Conservation (phyloP, 1,140 invertebrate genomes). For the Ostrea edulis region DNA sequence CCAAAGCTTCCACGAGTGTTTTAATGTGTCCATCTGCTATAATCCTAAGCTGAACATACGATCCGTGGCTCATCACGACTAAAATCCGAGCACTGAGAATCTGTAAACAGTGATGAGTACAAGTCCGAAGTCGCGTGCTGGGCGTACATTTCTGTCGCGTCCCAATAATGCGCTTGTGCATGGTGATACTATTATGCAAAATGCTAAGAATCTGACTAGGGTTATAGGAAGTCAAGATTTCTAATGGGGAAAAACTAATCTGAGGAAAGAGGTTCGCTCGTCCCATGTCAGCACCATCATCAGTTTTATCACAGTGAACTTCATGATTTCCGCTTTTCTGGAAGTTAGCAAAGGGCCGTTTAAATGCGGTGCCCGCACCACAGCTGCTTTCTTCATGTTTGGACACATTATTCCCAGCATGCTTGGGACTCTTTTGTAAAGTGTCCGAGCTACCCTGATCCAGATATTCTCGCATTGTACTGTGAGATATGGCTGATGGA, state of each 20-base stretch:
- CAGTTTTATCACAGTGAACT: slow-evolving; percentile 51
- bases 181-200: slow-evolving; percentile 85
- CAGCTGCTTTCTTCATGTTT: slow-evolving; percentile 44
- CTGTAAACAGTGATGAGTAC: slow-evolving; percentile 86
- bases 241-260: slow-evolving; percentile 73
- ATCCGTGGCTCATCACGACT: slow-evolving; percentile 84
- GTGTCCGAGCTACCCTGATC: slow-evolving; percentile 18
- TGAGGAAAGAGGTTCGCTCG: slow-evolving; percentile 13
- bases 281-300: slow-evolving; percentile 45
- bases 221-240: slow-evolving; percentile 80
- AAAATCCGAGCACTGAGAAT: slow-evolving; percentile 84
- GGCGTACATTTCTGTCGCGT: slow-evolving; percentile 84
- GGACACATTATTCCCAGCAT: slow-evolving; percentile 48
- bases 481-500: slow-evolving; percentile 44
- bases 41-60: slow-evolving; percentile 81
- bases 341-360: slow-evolving; percentile 18
- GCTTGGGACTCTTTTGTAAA: slow-evolving; percentile 53
- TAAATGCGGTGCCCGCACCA: not conserved
- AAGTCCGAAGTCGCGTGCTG: slow-evolving; percentile 83
- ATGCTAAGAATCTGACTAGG: slow-evolving; percentile 83
- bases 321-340: slow-evolving; percentile 32
- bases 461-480: not conserved
- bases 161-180: slow-evolving; percentile 86
- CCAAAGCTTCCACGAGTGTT: slow-evolving; percentile 83
- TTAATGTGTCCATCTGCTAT: slow-evolving; percentile 82